A percentile compares a stretch with the other conserved stretches of the same genome.
These are phyloP conservation scores for Leptinotarsa lineolata DNA, from an alignment of 1,140 invertebrate genomes.

Conservation along the genomic window DNA sequence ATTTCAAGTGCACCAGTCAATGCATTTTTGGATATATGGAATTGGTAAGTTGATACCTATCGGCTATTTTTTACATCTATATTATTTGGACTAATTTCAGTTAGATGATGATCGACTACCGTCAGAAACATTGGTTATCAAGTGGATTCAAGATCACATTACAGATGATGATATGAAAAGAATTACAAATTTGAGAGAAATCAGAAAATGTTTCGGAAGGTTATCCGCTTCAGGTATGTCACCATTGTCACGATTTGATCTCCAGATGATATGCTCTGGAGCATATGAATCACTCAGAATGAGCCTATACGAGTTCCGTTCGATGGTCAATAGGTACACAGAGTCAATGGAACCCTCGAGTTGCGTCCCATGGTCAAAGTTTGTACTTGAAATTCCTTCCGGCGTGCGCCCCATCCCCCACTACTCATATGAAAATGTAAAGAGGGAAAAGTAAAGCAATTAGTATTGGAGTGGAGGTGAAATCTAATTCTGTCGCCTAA, in stretches of 20 bases:
- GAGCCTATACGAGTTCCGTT: no score
- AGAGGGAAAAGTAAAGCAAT: no score
- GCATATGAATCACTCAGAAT: no score
- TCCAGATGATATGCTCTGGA: no score
- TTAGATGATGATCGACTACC: conserved; percentile 47
- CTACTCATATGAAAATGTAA: no score
- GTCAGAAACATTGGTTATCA: conserved; percentile 48
- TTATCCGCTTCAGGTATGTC: conserved; percentile 44
- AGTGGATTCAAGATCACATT: conserved; percentile 49
- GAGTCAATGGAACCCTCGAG: no score
- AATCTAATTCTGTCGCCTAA: no score
- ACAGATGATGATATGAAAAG: conserved; percentile 43
- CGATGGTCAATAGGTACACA: no score
- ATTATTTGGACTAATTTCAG: conserved; percentile 33
- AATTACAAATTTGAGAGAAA: conserved; percentile 44
- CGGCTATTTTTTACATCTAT: not conserved
- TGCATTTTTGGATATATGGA: conserved; percentile 48
- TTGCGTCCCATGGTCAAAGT: no score
- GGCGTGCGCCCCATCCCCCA: no score
- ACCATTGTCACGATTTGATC: not conserved
- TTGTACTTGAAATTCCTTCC: no score
- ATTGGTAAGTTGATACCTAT: conserved; percentile 39
- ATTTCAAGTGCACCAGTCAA: conserved; percentile 47
- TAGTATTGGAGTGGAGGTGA: no score
- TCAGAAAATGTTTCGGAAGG: conserved; percentile 47